Evolutionary conservation across 2,113 vertebrate species (phyloP), one percentile per base, ranked within the genome.

Genomic region (Scalopus aquaticus): DNA sequence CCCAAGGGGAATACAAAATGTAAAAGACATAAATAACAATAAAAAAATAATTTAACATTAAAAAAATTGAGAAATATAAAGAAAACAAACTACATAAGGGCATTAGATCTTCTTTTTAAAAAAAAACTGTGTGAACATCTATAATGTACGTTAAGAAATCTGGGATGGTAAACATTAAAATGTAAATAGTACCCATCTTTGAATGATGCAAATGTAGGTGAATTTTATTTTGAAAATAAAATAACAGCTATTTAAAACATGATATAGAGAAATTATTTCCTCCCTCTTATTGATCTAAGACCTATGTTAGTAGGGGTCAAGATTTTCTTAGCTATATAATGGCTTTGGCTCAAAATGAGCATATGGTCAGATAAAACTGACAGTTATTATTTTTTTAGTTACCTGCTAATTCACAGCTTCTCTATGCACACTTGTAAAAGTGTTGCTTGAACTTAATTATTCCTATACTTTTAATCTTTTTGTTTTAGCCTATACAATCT

Each of bases 201-300:
- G 65, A 80, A 30, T 80, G 76, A 24, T 79, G 7, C 28, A 49
- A 84, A 37, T 22, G 19, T 82, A 28, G 35, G 13, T 69, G 51
- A 77, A 20, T 17, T 54, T 90, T 87, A 58, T 42, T 95, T 88
- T 39, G 35, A 94, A 88, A 95, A 77, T 69, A 74, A 62, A 78
- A 70, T 56, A 56, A 5, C 17, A n/a, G 15, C 84, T 95, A 65
- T 64, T 81, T 88, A 80, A 96, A 93, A 91, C 58, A 79, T 39
- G 32, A 72, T 51, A 51, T 44, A 65, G 4, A 94, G 17, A 84
- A 89, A 65, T 58, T 30, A 64, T 79, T 90, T 77, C 39, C 3
- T 92, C 13, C 9, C 76, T 77, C n/a, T 91, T 79, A 58, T 54
- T 94, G 65, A 82, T 91, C 13, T 89, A 65, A 91, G 64, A 82